Conservation (phyloP, 2,888 invertebrate species). For the Byasa hedistus region DNA sequence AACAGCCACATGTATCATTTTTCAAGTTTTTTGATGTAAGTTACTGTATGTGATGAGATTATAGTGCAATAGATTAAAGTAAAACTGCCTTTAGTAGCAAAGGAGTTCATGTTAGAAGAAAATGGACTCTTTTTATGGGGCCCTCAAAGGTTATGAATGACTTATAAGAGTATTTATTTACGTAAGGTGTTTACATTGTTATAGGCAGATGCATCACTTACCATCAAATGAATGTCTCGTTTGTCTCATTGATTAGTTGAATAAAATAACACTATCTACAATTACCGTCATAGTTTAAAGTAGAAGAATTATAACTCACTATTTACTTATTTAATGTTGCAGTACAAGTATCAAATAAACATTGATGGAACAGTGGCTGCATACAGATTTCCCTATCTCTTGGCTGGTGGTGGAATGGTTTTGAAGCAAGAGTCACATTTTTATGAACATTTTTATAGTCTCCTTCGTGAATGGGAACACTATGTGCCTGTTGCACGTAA, state of each 20-base stretch:
- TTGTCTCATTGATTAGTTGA: no score
- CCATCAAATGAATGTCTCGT: no score
- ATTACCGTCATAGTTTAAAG: background rate
- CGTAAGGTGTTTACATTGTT: no score
- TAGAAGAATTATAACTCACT: background rate
- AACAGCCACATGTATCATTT: slow-evolving; percentile 90
- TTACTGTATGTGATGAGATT: background rate
- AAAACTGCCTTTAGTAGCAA: no score
- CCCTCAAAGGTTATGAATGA: no score
- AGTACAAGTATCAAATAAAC: slow-evolving; percentile 97
- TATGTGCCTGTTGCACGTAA: slow-evolving; percentile 90
- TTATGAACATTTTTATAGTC: slow-evolving; percentile 95
- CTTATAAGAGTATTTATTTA: no score
- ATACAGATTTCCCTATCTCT: slow-evolving; percentile 94
- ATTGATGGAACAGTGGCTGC: slow-evolving; percentile 98
- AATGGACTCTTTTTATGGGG: no score
- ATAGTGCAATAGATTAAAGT: no score
- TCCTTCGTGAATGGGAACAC: slow-evolving; percentile 87
- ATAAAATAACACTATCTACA: background rate
- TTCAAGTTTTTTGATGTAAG: slow-evolving; percentile 96
- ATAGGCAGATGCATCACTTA: no score
- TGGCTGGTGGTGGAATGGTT: slow-evolving; percentile 92
- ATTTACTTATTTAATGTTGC: slow-evolving; percentile 46
- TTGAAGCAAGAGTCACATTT: slow-evolving; percentile 96
- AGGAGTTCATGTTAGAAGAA: no score